A percentile compares a stretch with the other conserved stretches of the same genome.
phyloP scores from a whole-genome alignment of 2,113 vertebrate genomes.

The Myiopsitta monachus region DNA sequence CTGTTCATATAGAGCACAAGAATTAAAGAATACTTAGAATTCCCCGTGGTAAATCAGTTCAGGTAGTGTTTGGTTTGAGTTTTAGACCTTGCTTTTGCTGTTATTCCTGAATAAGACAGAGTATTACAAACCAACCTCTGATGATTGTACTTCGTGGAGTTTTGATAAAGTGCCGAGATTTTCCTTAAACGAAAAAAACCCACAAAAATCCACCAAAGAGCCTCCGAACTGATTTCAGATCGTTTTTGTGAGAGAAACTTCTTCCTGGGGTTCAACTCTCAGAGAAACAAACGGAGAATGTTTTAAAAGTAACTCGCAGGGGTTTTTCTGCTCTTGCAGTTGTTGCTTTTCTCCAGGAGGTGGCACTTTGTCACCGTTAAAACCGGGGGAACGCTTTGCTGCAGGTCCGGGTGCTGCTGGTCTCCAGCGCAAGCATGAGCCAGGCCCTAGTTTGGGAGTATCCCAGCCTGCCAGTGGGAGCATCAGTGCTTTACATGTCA shows the following conservation, averaged over 20 bases:
- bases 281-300: not conserved
- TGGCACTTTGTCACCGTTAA: not conserved
- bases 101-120: not conserved
- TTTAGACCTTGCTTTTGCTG: not conserved
- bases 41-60: not conserved
- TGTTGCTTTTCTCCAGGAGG: not conserved
- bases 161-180: not conserved
- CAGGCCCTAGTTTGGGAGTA: not conserved
- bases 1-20: not conserved
- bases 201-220: not conserved
- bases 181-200: not conserved
- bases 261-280: not conserved
- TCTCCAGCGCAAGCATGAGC: not conserved
- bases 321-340: not conserved
- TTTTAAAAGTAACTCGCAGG: fast-evolving
- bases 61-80: not conserved
- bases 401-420: not conserved
- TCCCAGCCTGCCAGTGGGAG: not conserved
- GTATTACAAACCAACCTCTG: not conserved
- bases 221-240: not conserved
- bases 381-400: fast-evolving
- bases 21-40: not conserved
- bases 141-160: not conserved
- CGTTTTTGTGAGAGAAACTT: not conserved
- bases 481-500: not conserved